Evolutionary conservation across 2,797 vertebrate species (phyloP).

Genomic region (Pogoniulus pusillus): DNA sequence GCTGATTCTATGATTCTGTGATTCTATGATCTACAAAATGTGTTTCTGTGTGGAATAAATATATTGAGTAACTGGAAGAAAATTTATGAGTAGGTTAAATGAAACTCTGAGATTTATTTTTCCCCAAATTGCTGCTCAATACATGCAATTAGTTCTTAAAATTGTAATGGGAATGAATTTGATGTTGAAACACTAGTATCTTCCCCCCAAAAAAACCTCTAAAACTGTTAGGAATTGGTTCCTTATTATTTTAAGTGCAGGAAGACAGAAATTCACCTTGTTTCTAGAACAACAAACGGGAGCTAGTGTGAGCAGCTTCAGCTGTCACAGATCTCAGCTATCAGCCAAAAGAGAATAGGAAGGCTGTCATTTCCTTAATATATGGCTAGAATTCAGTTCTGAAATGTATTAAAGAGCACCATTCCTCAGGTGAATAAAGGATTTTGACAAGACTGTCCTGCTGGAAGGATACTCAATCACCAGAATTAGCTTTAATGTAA

Average conservation of each 20-base stretch:
- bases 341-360: slow-evolving; percentile 30
- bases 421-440: slow-evolving; percentile 55
- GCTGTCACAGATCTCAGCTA: slow-evolving; percentile 19
- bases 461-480: slow-evolving; percentile 54
- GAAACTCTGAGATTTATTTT: background rate
- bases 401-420: slow-evolving; percentile 49
- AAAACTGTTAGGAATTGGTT: background rate
- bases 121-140: background rate
- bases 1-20: too few species aligned
- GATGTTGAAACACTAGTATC: background rate
- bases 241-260: background rate
- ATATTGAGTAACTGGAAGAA: background rate
- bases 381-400: slow-evolving; percentile 34
- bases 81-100: background rate
- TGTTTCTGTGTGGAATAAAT: background rate
- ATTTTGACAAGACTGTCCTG: slow-evolving; percentile 59
- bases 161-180: background rate
- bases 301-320: slow-evolving; percentile 29
- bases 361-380: slow-evolving; percentile 47
- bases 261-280: background rate
- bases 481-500: slow-evolving; percentile 60
- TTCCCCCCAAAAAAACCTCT: background rate
- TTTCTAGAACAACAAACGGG: slow-evolving; percentile 18
- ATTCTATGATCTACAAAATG: background rate
- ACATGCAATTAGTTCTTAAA: background rate